These are phyloP conservation scores for Hypsopygia costalis DNA, from an alignment of 2,888 invertebrate species.

Conservation along the genomic window DNA sequence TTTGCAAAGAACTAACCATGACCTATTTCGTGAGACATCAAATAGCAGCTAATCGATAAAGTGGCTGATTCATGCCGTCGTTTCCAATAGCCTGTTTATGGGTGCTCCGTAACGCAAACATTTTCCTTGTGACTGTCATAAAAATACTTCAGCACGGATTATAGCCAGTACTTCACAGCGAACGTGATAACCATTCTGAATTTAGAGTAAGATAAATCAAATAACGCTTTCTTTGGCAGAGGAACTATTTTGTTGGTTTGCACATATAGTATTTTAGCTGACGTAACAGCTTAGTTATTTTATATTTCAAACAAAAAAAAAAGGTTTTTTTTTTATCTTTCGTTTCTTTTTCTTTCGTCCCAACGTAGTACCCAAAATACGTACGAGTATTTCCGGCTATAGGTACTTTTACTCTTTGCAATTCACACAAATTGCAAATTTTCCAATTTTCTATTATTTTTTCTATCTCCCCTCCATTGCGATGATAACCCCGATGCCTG, in stretches of 20 bases:
- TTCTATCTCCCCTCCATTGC: too few relatives aligned
- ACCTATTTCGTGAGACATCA: constrained; percentile 31
- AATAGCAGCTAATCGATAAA: constrained; percentile 31
- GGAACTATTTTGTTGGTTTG: not conserved
- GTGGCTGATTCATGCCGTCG: constrained; percentile 24
- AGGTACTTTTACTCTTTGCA: too few relatives aligned
- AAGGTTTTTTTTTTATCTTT: too few relatives aligned
- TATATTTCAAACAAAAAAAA: too few relatives aligned
- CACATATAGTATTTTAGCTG: not conserved
- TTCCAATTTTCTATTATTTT: too few relatives aligned
- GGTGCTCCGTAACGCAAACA: not conserved
- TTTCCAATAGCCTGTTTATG: constrained; percentile 6
- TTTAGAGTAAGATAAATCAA: constrained; percentile 1
- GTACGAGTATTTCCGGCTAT: too few relatives aligned
- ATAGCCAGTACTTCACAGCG: not conserved
- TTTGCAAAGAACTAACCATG: constrained; percentile 20
- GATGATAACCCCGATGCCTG: too few relatives aligned
- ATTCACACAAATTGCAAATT: too few relatives aligned
- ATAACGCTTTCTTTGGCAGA: not conserved
- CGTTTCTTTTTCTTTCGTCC: too few relatives aligned
- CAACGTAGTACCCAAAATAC: too few relatives aligned
- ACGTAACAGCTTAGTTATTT: too few relatives aligned
- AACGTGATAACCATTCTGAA: not conserved
- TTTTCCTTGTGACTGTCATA: constrained; percentile 13
- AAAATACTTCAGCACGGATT: constrained; percentile 4